phyloP scores from a whole-genome alignment of 2,888 invertebrate species.

The Serripes groenlandicus region DNA sequence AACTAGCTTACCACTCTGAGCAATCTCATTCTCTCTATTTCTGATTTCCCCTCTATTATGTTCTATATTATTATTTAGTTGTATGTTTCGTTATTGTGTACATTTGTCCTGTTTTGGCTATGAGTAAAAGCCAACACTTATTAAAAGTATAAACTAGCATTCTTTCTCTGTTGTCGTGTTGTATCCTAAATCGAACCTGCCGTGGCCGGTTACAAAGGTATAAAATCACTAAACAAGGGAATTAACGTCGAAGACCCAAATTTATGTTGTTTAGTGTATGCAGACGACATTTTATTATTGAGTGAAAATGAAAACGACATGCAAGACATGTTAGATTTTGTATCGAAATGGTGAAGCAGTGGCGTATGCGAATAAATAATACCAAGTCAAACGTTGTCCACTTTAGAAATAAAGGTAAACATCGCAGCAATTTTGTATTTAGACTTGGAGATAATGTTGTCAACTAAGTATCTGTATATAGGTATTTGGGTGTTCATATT shows the following conservation, averaged over 20 bases:
- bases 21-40: no score
- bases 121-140: no score
- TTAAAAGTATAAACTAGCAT: no score
- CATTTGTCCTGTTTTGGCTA: no score
- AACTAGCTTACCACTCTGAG: no score
- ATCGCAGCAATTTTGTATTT: constrained; percentile 33
- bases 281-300: constrained; percentile 43
- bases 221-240: constrained; percentile 31
- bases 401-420: constrained; percentile 15
- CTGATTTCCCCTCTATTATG: no score
- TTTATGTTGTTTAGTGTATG: constrained; percentile 37
- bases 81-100: no score
- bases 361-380: constrained; percentile 38
- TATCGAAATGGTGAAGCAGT: constrained; percentile 42
- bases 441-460: constrained; percentile 41
- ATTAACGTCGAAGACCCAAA: constrained; percentile 19
- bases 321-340: constrained; percentile 31
- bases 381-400: constrained; percentile 35
- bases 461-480: constrained; percentile 36
- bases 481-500: constrained; percentile 53
- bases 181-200: no score
- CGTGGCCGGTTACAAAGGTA: no score
- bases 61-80: no score
- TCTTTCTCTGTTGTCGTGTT: no score
- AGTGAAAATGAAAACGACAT: constrained; percentile 20